phyloP scores from a whole-genome alignment of 2,797 vertebrate species.

The Pseudomugil gertrudae region DNA sequence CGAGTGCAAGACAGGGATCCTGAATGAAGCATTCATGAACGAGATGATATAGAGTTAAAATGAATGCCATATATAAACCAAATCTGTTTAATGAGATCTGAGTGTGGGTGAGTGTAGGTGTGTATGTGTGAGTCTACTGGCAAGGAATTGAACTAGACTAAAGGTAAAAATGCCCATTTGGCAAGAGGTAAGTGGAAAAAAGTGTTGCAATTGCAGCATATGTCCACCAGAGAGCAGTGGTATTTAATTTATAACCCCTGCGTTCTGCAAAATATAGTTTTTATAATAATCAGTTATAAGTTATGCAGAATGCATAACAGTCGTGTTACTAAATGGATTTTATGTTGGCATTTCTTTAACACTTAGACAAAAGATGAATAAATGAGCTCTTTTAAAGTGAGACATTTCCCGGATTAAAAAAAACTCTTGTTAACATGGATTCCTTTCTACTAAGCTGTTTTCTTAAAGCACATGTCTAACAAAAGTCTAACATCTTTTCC shows the following conservation, averaged over 20 bases:
- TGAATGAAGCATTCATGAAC: neutral
- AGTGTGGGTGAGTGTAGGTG: neutral
- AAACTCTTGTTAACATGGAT: conserved; percentile 8
- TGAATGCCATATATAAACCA: neutral
- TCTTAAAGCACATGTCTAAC: conserved; percentile 23
- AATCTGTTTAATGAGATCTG: neutral
- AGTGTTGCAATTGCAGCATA: neutral
- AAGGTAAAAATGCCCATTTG: neutral
- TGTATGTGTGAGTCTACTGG: neutral
- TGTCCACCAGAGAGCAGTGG: conserved; percentile 19
- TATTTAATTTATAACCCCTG: neutral
- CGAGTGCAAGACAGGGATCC: too few relatives aligned
- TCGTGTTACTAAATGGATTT: neutral
- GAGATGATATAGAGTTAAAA: neutral
- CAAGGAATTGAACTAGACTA: neutral
- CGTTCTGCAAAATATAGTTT: neutral
- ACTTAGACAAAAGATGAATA: neutral
- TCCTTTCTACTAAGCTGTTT: conserved; percentile 30
- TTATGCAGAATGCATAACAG: neutral
- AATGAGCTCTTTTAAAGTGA: neutral
- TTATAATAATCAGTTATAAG: neutral
- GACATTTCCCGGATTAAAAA: neutral
- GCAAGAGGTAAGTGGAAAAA: neutral
- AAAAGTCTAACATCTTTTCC: conserved; percentile 63
- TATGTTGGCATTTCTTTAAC: neutral